These are phyloP conservation scores for Misgurnus anguillicaudatus DNA, from an alignment of 2,113 vertebrate genomes.

Conservation along the genomic window DNA sequence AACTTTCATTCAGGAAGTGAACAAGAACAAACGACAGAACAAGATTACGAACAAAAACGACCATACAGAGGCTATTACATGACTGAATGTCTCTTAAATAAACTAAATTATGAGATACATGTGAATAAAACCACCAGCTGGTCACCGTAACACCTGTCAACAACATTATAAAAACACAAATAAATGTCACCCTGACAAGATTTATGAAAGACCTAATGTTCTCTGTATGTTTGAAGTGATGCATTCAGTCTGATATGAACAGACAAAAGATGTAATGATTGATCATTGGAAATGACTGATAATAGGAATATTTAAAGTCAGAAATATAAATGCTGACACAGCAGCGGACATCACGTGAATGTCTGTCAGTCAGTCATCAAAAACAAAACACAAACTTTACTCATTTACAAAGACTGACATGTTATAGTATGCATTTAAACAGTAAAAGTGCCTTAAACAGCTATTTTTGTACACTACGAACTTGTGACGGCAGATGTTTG, in stretches of 20 bases:
- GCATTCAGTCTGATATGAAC: neutral
- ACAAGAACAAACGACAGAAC: neutral
- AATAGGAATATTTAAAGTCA: neutral
- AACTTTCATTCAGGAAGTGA: slow-evolving; percentile 27
- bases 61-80: neutral
- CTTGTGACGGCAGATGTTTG: neutral
- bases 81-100: neutral
- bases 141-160: neutral
- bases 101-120: neutral
- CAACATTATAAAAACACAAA: slow-evolving; percentile 9
- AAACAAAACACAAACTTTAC: neutral
- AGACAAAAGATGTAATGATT: neutral
- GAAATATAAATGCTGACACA: neutral
- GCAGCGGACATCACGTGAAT: slow-evolving; percentile 1
- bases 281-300: too few relatives aligned
- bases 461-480: neutral
- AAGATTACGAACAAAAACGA: neutral
- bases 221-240: neutral
- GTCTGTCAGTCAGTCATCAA: neutral
- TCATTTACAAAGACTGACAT: neutral
- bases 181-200: slow-evolving; percentile 2
- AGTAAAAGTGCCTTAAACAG: neutral
- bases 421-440: neutral
- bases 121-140: neutral
- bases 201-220: neutral